Evolutionary conservation across 23 tunicate species (phyloP).

Genomic region (Trididemnum nubilum): DNA sequence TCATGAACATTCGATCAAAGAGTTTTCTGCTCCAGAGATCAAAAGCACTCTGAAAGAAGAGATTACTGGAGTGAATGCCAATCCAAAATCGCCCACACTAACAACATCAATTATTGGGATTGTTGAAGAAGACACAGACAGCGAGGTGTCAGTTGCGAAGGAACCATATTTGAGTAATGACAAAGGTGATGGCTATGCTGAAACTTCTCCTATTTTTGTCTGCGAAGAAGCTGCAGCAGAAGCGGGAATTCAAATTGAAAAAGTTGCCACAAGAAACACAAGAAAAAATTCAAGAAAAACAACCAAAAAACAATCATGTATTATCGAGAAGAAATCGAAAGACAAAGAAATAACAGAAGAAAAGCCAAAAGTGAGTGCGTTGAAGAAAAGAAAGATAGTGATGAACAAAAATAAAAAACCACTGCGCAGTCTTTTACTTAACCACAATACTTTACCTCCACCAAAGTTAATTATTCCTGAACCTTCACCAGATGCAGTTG

Average conservation of each 20-base stretch:
- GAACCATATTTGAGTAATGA: neutral
- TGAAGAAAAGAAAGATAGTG: no score
- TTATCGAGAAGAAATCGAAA: neutral
- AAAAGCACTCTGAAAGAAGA: no score
- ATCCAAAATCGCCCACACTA: no score
- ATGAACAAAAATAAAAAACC: no score
- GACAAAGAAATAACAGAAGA: no score
- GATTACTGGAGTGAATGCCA: no score
- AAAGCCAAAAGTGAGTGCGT: no score
- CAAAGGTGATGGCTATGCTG: neutral
- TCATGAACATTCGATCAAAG: no score
- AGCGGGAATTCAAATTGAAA: neutral
- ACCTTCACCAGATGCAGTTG: conserved; percentile 24
- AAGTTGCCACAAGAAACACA: neutral
- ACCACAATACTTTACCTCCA: neutral
- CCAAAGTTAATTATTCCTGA: neutral
- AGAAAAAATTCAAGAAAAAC: neutral
- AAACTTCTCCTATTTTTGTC: neutral
- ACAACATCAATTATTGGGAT: no score
- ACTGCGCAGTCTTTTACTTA: no score
- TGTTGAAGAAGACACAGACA: neutral
- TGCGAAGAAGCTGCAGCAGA: neutral
- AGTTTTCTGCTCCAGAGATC: no score
- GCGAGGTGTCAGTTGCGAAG: neutral
- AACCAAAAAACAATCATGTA: neutral